phyloP scores from a whole-genome alignment of 2,888 invertebrate genomes.

The Homarus gammarus region DNA sequence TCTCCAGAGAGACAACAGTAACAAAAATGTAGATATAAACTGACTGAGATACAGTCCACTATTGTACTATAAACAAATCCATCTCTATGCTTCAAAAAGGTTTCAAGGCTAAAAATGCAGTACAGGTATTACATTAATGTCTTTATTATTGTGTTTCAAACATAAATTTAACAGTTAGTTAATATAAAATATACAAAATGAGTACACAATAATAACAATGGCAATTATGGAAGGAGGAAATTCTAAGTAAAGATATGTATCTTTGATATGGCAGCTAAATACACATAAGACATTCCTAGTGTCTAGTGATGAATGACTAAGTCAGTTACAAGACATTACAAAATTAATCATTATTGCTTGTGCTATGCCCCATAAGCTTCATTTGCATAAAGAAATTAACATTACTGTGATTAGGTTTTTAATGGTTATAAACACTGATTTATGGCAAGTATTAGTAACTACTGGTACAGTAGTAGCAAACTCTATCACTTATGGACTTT shows the following conservation, averaged over 20 bases:
- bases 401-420: neutral
- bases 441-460: neutral
- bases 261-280: conserved; percentile 70
- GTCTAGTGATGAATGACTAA: conserved; percentile 52
- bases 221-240: conserved; percentile 65
- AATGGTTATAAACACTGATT: neutral
- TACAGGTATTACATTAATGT: conserved; percentile 47
- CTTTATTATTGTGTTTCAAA: conserved; percentile 73
- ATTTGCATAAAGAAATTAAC: conserved; percentile 1
- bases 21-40: no score
- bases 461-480: neutral
- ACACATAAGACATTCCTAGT: conserved; percentile 52
- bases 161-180: conserved; percentile 68
- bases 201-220: conserved; percentile 67
- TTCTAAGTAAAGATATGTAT: conserved; percentile 67
- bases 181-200: conserved; percentile 70
- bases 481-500: neutral
- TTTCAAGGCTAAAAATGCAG: neutral
- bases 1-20: no score
- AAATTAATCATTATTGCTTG: conserved; percentile 65
- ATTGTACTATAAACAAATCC: neutral
- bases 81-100: neutral
- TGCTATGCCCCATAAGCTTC: conserved; percentile 49
- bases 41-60: no score
- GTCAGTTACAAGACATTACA: conserved; percentile 34